Conservation (phyloP, 2,797 vertebrate species). For the Alcedo atthis region DNA sequence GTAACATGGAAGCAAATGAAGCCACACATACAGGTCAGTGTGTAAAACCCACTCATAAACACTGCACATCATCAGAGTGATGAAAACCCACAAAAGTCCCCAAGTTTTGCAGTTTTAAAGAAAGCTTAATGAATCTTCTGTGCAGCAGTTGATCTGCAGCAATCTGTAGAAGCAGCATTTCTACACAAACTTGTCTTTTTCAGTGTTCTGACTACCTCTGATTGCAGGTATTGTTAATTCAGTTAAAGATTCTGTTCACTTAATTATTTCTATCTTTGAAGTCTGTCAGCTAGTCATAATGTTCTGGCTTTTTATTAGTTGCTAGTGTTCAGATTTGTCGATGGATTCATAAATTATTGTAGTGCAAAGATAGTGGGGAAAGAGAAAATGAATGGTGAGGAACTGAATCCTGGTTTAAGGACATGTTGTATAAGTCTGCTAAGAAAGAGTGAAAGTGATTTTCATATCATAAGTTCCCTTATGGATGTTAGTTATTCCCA, state of each 20-base stretch:
- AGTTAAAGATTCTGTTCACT: neutral
- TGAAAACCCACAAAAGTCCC: neutral
- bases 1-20: conserved; percentile 98
- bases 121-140: neutral
- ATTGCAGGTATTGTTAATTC: neutral
- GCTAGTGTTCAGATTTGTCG: neutral
- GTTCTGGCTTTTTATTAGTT: conserved; percentile 24
- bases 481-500: neutral
- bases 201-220: neutral
- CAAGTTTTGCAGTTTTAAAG: neutral
- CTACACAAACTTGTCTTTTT: neutral
- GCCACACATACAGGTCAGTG: conserved; percentile 91
- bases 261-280: neutral
- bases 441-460: neutral
- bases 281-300: neutral
- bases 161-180: neutral
- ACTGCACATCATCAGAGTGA: neutral
- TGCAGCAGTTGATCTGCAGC: neutral
- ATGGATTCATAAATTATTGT: neutral
- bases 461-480: neutral
- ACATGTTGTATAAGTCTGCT: neutral
- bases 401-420: neutral
- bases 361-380: neutral
- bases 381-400: neutral
- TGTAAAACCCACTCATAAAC: neutral